A percentile compares a stretch with the other conserved stretches of the same genome.
These are phyloP conservation scores for Cryptoprocta ferox DNA, from an alignment of 2,797 vertebrate genomes.

Conservation along the genomic window DNA sequence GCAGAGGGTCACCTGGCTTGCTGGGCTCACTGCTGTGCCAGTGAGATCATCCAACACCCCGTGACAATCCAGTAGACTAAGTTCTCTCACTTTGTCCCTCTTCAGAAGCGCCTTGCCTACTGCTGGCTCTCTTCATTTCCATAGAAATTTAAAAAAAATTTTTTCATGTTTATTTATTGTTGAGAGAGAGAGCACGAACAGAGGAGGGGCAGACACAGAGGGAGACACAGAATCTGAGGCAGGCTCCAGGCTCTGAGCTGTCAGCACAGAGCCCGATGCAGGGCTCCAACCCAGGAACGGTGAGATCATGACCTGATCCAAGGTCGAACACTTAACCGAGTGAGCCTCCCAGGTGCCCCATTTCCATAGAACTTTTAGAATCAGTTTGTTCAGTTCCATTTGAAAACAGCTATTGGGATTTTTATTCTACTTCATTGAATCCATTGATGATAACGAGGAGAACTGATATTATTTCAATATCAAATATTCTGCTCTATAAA, in stretches of 20 bases:
- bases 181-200: too few species aligned
- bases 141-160: too few species aligned
- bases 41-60: rapidly evolving
- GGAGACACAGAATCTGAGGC: too few species aligned
- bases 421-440: neutral
- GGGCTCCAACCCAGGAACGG: too few species aligned
- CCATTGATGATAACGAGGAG: neutral
- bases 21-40: rapidly evolving
- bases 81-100: neutral
- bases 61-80: rapidly evolving
- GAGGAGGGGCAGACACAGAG: too few species aligned
- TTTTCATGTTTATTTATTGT: too few species aligned
- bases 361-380: neutral
- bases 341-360: too few species aligned
- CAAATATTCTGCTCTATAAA: neutral
- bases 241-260: too few species aligned
- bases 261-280: too few species aligned
- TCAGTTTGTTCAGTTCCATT: neutral
- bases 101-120: neutral
- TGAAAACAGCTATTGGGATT: neutral
- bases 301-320: too few species aligned
- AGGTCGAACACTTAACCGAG: too few species aligned
- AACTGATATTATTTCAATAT: neutral
- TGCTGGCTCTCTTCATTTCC: neutral
- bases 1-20: neutral